These are phyloP conservation scores for Myanophis thanlyinensis DNA, from an alignment of 2,113 vertebrate species.

Conservation along the genomic window DNA sequence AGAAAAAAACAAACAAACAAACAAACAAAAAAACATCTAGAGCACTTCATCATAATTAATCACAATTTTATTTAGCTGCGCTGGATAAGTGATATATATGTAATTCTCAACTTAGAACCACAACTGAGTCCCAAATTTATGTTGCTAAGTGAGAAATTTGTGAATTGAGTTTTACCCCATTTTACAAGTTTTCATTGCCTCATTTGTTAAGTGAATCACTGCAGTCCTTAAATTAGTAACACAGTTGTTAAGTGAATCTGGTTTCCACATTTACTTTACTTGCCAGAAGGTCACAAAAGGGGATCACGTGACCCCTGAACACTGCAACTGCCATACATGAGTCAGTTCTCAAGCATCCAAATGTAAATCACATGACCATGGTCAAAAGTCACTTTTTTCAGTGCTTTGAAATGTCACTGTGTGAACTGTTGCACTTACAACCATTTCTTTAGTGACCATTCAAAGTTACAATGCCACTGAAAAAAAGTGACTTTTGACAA, in stretches of 20 bases:
- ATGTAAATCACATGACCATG: not conserved
- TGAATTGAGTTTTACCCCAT: not conserved
- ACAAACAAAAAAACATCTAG: not conserved
- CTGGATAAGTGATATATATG: not conserved
- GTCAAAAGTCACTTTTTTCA: not conserved
- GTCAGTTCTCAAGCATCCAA: not conserved
- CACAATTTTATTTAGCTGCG: not conserved
- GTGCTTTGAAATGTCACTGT: not conserved
- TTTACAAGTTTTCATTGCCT: not conserved
- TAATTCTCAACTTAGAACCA: not conserved
- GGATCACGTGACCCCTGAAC: accelerated
- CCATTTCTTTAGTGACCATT: not conserved
- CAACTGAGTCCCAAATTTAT: not conserved
- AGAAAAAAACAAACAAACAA: not conserved
- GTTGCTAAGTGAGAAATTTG: not conserved
- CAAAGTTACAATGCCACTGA: not conserved
- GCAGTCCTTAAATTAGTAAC: not conserved
- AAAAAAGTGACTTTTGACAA: not conserved
- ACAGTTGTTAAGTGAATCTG: not conserved
- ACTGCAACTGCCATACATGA: not conserved
- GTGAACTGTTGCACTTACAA: not conserved
- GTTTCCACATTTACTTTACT: not conserved
- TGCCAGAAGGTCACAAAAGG: not conserved
- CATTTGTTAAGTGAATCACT: not conserved
- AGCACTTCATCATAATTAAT: not conserved